Evolutionary conservation across 2,113 vertebrate species (phyloP), one percentile per base, ranked within the genome.

Genomic region (Rhinoptilus africanus): DNA sequence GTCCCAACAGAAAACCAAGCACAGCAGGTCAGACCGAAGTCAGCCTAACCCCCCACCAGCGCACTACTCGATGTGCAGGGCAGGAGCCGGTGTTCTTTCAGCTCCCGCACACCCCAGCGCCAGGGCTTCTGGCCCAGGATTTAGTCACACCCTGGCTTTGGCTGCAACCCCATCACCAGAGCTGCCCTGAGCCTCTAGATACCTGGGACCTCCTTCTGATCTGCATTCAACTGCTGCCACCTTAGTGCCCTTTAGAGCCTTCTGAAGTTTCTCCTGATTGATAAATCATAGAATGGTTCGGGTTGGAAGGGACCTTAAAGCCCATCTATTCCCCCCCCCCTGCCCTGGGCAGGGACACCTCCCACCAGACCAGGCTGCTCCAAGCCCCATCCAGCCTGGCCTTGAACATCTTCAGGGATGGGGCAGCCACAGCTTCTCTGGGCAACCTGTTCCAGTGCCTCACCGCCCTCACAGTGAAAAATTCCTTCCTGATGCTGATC

Each of bases 11-110:
- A 23, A 56, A 62, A 2, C 30, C 67, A 56, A 6, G 12, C 69
- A 11, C 0, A 14, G 26, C 3, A 15, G 12, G 54, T 56, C 1
- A 0, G 43, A 34, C 23, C n/a, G 9, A 5, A 35, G 37, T 15
- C 39, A 63, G 59, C 20, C 37, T 4, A 30, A 47, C 15, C 18
- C 47, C 34, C 23, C 48, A 8, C 0, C 34, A 12, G 14, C 2
- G 7, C 69, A 24, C 43, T 69, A 34, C 77, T 27, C 8, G 0
- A 5, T 0, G 7, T 0, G 14, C 1, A 16, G 26, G 68, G 62
- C 69, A 62, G 26, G 39, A 37, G 60, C 22, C 2, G 0, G 7
- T 26, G 28, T 41, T 41, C 35, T 11, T 27, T 28, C 19, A 13
- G 48, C 35, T 68, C 53, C 80, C 3, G 1, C 67, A 19, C 59